Evolutionary conservation across 2,888 invertebrate genomes (phyloP), one percentile per base, ranked within the genome.

Genomic region (Sarcophaga rosellei): DNA sequence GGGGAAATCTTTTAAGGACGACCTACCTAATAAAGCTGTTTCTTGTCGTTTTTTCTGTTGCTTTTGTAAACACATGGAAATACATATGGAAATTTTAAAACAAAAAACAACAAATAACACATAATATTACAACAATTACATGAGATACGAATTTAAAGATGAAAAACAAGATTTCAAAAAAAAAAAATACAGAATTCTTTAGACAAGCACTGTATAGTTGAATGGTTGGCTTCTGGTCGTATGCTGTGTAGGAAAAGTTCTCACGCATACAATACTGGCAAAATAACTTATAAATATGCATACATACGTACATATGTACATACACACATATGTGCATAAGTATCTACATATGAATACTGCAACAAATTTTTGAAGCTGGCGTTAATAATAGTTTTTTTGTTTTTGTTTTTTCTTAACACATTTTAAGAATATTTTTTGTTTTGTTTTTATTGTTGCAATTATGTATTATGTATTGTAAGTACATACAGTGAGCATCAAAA

Each of bases 341-440:
- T 15, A 65, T 0, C 8, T 69, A 44, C 20, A 35, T 53, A 25
- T 44, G 10, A 45, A 17, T 35, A 35, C 6, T 35, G 35, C 35
- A 35, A 35, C 35, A 35, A 35, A 35, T 72, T 82, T 74, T 85
- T 66, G 17, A 66, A 81, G 63, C 70, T 85, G 81, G 72, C 66
- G 75, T 82, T 79, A 69, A 83, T 66, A 53, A 84, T 66, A n/a
- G n/a, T 86, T 84, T 86, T 81, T 84, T 86, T 35, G 25, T 35
- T 35, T 35, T 35, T 35, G 8, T 35, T 35, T 35, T 35, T 35
- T 35, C 2, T 35, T 35, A 35, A 35, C 35, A 35, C 35, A 35
- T 35, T 35, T 35, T 35, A 35, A 35, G 35, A 35, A 35, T 35
- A 35, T 1, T 35, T 35, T 35, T 35, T 25, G 25, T 25, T 6